Evolutionary conservation across 2,797 vertebrate species (phyloP).

Genomic region (Craterocephalus amniculus): DNA sequence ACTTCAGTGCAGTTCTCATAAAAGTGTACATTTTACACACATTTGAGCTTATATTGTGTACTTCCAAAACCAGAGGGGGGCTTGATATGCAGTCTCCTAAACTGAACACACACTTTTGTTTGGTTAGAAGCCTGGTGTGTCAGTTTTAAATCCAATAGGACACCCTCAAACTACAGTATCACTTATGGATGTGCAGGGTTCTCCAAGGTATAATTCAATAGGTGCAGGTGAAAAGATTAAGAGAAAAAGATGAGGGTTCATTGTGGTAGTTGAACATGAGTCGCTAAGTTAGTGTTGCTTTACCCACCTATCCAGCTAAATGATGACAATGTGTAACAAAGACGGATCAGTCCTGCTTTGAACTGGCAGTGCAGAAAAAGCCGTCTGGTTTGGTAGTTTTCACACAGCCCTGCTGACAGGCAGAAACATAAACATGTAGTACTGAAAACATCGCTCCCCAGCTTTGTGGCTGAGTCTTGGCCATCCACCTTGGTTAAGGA

Average conservation of each 20-base stretch:
- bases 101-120: not conserved
- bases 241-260: no score
- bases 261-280: no score
- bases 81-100: no score
- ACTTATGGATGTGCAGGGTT: not conserved
- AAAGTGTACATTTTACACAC: no score
- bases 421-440: not conserved
- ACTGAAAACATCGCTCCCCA: not conserved
- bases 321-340: not conserved
- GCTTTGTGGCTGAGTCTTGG: not conserved
- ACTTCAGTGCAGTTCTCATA: no score
- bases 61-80: no score
- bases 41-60: no score
- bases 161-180: not conserved
- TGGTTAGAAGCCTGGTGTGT: not conserved
- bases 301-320: not conserved
- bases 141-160: not conserved
- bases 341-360: no score
- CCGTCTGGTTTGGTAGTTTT: not conserved
- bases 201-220: no score
- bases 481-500: not conserved
- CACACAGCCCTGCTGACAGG: not conserved
- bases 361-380: no score
- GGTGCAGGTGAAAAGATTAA: no score
- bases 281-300: not conserved